Base-by-base conservation (phyloP, 2,113 vertebrate species). In the Cricetomys ansorgei region DNA sequence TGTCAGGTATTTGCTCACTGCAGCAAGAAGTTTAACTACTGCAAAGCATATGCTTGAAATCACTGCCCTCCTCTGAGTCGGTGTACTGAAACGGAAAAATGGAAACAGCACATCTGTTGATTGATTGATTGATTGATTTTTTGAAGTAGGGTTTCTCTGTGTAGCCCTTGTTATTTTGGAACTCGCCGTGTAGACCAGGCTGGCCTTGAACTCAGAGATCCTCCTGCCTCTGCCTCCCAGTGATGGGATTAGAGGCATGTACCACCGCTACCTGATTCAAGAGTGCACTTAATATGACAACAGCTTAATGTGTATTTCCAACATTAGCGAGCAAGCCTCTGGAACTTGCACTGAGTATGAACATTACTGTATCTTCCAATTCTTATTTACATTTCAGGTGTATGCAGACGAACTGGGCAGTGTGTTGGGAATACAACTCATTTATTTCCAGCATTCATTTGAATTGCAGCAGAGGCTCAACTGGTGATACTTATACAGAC, bases 311-410 rank as follows among this genome's bases (percentile, higher is more conserved):
- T 95, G 69, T 34, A 96, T 45, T 92, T 92, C 31, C 94, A 97
- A 96, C 80, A 7, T 5, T 97, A 94, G 89, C 75, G 95, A 97
- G 76, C 83, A 97, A 96, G 96, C 97, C 92, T 67, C 83, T 94
- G 17, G 11, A 69, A 93, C 76, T 93, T 48, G 27, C 48, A 29
- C 19, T 92, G 88, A 86, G 64, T 84, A 37, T 70, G 84, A 91
- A 29, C 88, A 69, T 19, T 11, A 0, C 94, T 88, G 57, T 83
- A 57, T 69, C 87, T 37, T 87, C 29, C 88, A 34, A 81, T 10
- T 94, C 62, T 89, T 84, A 8, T 1, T 95, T 97, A 93, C 92
- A 89, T 87, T 96, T 93, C 27, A 53, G 9, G 86, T 43, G 12
- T 19, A n/a, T 29, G 31, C 1, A 73, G 93, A 64, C 0, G 3